A percentile compares a stretch with the other conserved stretches of the same genome.
Evolutionary conservation across 2,113 vertebrate species (phyloP).

Genomic region (Reinhardtius hippoglossoides): DNA sequence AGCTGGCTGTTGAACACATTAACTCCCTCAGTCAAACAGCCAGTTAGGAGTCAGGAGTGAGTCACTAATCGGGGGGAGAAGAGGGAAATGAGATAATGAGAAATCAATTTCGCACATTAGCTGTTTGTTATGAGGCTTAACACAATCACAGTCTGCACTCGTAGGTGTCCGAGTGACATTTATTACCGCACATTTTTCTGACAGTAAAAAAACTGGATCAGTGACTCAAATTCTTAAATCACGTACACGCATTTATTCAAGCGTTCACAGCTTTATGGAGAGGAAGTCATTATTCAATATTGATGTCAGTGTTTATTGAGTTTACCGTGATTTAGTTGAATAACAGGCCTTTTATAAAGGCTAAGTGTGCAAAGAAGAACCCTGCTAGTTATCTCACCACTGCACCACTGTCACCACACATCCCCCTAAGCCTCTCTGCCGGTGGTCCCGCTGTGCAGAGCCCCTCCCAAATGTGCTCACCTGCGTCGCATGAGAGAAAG

Average conservation of each 20-base stretch:
- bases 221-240: background rate
- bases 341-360: background rate
- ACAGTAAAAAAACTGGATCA: background rate
- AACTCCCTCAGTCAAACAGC: constrained; percentile 60
- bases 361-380: background rate
- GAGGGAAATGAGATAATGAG: constrained; percentile 32
- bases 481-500: constrained; percentile 43
- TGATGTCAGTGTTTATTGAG: constrained; percentile 5
- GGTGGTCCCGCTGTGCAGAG: constrained; percentile 58
- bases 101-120: constrained; percentile 58
- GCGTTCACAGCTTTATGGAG: background rate
- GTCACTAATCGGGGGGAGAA: constrained; percentile 27
- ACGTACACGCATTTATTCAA: background rate
- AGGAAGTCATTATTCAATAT: background rate
- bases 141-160: constrained; percentile 10
- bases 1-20: constrained; percentile 75
- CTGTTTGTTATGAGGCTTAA: constrained; percentile 24
- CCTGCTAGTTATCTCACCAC: constrained; percentile 4
- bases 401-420: constrained; percentile 21
- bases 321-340: background rate
- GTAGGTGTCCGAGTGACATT: constrained; percentile 1
- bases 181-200: background rate
- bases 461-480: constrained; percentile 55
- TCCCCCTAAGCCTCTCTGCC: constrained; percentile 54
- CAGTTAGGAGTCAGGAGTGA: constrained; percentile 33